Base-by-base conservation (phyloP, 2,113 vertebrate species). In the Tachuris rubrigastra region DNA sequence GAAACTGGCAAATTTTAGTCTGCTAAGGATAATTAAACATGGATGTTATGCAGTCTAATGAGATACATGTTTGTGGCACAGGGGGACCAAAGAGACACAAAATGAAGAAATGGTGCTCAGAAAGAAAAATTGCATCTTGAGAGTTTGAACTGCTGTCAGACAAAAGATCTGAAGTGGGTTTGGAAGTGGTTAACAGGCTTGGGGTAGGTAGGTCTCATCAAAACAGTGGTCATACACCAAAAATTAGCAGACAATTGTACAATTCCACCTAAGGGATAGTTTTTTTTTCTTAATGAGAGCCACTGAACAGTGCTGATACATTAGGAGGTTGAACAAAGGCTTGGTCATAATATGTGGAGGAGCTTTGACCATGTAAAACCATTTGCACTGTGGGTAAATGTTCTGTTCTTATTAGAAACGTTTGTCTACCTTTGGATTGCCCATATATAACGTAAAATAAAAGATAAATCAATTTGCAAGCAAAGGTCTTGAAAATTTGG, bases 1-100 rank as follows among this genome's bases (percentile, higher is more conserved):
- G 94, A 97, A 93, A 93, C 72, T 93, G 88, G 79, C 94, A 94
- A 95, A 86, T 96, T 96, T 96, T 89, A 89, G 66, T 46, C 80
- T 87, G 94, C 93, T 89, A 87, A 82, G 87, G 83, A 82, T 96
- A 94, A 90, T 94, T 75, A 86, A 87, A 85, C 28, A 5, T 77
- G 69, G 74, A 80, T 89, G 72, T 94, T 86, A 79, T 49, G 62
- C 69, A 74, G 87, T 75, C 58, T 86, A 90, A 88, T 91, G 83
- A 94, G 73, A 87, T 78, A 87, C 55, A 78, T 60, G 65, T 91
- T 94, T 65, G 44, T 86, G 90, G 44, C 81, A 58, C 44, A 68
- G 44, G 39, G 49, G 60, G 66, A 92, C 52, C 47, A 90, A 56
- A 63, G 52, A 72, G 16, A 42, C 16, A 44, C 33, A 59, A 55